A percentile compares a stretch with the other conserved stretches of the same genome.
These are phyloP conservation scores for Phymatocera aterrima DNA, from an alignment of 2,888 invertebrate genomes.

Conservation along the genomic window DNA sequence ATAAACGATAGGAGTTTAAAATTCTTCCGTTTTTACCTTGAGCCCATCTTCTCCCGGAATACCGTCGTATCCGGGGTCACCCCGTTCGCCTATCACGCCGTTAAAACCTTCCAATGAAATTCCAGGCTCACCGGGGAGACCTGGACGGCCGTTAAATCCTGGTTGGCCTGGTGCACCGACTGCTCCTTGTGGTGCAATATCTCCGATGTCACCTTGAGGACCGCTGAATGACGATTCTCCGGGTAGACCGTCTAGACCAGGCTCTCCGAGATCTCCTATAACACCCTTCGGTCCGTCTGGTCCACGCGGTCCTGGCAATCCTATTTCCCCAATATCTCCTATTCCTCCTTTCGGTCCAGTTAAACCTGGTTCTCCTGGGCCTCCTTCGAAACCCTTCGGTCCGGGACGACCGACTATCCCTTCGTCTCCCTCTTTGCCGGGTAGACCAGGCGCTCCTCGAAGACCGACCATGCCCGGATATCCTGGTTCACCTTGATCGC, in stretches of 20 bases:
- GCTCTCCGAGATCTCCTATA: constrained; percentile 81
- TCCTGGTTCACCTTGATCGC: constrained; percentile 71
- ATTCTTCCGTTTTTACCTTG: constrained; percentile 63
- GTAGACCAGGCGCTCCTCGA: constrained; percentile 78
- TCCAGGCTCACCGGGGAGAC: constrained; percentile 82
- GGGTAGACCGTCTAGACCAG: constrained; percentile 79
- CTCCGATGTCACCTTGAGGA: constrained; percentile 83
- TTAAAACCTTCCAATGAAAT: constrained; percentile 61
- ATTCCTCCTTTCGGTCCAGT: constrained; percentile 84
- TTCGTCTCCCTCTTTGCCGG: constrained; percentile 73
- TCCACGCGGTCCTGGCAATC: constrained; percentile 81
- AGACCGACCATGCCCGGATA: constrained; percentile 70
- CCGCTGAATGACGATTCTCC: constrained; percentile 83
- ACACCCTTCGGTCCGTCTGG: constrained; percentile 77
- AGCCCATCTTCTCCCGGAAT: constrained; percentile 70
- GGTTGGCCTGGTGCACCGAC: constrained; percentile 82
- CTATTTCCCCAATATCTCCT: constrained; percentile 85
- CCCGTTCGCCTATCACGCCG: constrained; percentile 63
- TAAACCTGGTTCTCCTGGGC: constrained; percentile 60
- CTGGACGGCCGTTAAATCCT: constrained; percentile 84
- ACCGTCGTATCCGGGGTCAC: constrained; percentile 71
- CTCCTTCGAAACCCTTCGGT: constrained; percentile 80
- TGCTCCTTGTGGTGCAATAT: constrained; percentile 82
- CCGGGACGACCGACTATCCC: constrained; percentile 81
- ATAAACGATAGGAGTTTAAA: background rate